Conservation (phyloP, 1,140 invertebrate genomes). For the Gryllus bimaculatus region DNA sequence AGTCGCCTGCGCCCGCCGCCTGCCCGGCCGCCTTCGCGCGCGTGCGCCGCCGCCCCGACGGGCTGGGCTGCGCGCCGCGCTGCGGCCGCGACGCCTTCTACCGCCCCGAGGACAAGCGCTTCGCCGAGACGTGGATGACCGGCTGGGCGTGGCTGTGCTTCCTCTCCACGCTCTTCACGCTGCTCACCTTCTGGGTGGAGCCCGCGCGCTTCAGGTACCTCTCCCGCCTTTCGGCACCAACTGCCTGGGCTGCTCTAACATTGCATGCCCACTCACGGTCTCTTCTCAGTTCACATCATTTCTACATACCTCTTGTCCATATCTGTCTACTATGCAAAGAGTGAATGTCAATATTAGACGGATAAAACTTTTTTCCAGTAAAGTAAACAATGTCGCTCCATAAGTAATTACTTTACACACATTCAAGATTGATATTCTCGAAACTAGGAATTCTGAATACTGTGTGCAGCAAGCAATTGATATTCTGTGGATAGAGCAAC, state of each 20-base stretch:
- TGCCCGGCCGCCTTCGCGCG: conserved; percentile 41
- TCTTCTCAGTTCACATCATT: no score
- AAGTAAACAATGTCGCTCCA: no score
- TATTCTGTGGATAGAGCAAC: no score
- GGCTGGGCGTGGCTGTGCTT: conserved; percentile 78
- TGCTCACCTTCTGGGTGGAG: conserved; percentile 83
- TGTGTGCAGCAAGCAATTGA: no score
- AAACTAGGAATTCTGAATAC: no score
- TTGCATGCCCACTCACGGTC: conserved; percentile 65
- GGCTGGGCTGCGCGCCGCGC: conserved; percentile 41
- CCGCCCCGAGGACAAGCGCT: conserved; percentile 58
- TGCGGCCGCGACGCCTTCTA: conserved; percentile 64
- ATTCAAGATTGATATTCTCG: no score
- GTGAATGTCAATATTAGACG: no score
- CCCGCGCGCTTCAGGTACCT: conserved; percentile 32
- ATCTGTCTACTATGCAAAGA: no score
- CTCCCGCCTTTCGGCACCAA: no score
- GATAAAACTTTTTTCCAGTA: no score
- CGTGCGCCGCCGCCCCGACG: conserved; percentile 29
- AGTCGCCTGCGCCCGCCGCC: conserved; percentile 24
- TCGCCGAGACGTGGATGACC: conserved; percentile 70
- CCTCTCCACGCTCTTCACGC: conserved; percentile 71
- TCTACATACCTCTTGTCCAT: no score
- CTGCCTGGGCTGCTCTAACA: conserved; percentile 46
- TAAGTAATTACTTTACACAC: no score